These are phyloP conservation scores for Smutsia gigantea DNA, from an alignment of 2,797 vertebrate species.

Conservation along the genomic window DNA sequence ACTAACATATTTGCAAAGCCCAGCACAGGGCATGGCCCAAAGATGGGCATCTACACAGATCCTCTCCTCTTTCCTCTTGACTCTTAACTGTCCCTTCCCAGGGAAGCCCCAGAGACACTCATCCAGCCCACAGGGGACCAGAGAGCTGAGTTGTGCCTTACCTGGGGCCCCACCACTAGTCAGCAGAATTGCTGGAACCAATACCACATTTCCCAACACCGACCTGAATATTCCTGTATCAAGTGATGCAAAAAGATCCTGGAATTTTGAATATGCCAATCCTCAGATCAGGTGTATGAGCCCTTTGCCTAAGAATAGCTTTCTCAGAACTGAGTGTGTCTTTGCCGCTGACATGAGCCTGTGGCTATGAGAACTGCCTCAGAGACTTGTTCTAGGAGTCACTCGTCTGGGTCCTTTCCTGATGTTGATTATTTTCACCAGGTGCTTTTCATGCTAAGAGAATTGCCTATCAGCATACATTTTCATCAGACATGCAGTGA, in stretches of 20 bases:
- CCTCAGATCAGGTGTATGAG: background rate
- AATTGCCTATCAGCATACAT: background rate
- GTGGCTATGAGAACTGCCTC: background rate
- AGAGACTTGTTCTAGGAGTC: background rate
- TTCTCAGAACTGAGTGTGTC: background rate
- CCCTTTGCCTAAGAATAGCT: background rate
- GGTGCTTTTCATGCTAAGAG: conserved; percentile 43
- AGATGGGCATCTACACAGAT: background rate
- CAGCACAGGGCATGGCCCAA: background rate
- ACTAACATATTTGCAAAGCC: conserved; percentile 14
- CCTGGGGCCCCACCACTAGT: background rate
- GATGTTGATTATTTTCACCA: background rate
- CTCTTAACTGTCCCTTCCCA: background rate
- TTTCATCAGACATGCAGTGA: background rate
- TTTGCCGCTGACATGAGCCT: background rate
- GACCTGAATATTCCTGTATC: background rate
- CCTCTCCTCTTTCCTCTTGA: background rate
- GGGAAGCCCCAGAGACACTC: background rate
- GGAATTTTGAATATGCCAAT: background rate
- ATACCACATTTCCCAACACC: background rate
- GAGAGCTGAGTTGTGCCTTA: background rate
- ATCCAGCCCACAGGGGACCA: background rate
- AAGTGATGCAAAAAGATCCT: background rate
- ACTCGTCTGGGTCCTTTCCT: background rate
- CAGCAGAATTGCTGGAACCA: background rate